Evolutionary conservation across 2,888 invertebrate species (phyloP).

Genomic region (Theretra japonica): DNA sequence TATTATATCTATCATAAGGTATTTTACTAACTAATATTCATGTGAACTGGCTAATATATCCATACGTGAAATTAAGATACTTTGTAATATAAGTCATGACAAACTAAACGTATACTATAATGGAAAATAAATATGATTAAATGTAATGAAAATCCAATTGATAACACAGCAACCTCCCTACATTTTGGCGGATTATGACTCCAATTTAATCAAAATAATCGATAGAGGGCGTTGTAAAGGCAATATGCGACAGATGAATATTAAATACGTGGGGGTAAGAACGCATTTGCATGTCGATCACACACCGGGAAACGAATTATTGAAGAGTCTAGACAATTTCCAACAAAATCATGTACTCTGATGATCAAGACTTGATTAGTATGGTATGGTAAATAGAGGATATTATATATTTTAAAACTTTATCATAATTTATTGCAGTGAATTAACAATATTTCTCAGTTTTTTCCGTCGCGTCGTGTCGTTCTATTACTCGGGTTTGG

Average conservation of each 20-base stretch:
- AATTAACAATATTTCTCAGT: too few relatives aligned
- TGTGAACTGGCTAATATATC: too few relatives aligned
- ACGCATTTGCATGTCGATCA: constrained; percentile 3
- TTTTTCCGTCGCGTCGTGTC: too few relatives aligned
- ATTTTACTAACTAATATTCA: too few relatives aligned
- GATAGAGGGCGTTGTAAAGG: not conserved
- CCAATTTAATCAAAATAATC: constrained; percentile 6
- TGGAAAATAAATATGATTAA: not conserved
- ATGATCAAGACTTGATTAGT: not conserved
- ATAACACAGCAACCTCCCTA: not conserved
- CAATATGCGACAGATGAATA: constrained; percentile 6
- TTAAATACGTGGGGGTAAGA: constrained; percentile 6
- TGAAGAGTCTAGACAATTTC: not conserved
- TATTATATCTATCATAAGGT: too few relatives aligned
- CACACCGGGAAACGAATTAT: not conserved
- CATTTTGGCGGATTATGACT: not conserved
- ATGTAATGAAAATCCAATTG: not conserved
- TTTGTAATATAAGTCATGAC: too few relatives aligned
- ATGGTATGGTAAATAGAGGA: too few relatives aligned
- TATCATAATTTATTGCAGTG: too few relatives aligned
- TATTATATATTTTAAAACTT: too few relatives aligned
- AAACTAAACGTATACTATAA: too few relatives aligned
- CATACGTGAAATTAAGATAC: too few relatives aligned
- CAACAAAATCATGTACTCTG: not conserved
- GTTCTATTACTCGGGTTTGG: too few relatives aligned